phyloP scores from a whole-genome alignment of 2,113 vertebrate species.

The Anoplopoma fimbria region DNA sequence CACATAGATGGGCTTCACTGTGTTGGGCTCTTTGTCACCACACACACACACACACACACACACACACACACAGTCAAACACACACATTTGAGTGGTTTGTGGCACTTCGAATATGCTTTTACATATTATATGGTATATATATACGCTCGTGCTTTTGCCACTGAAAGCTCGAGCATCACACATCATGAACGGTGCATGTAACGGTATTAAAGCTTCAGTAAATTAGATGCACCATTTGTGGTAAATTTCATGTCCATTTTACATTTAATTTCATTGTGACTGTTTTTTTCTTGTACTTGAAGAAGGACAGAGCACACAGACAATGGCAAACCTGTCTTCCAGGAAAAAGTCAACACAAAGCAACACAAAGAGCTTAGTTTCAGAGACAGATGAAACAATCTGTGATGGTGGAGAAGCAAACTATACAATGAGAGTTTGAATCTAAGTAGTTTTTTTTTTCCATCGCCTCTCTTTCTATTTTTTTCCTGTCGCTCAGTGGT shows the following conservation, averaged over 20 bases:
- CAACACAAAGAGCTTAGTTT: conserved; percentile 36
- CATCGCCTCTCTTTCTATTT: not conserved
- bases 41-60: conserved; percentile 50
- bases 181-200: not conserved
- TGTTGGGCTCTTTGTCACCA: conserved; percentile 58
- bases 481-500: not conserved
- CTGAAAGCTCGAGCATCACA: conserved; percentile 12
- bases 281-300: not conserved
- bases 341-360: no score
- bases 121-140: not conserved
- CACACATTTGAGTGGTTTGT: conserved; percentile 28
- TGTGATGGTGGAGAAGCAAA: not conserved
- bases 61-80: conserved; percentile 40
- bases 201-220: not conserved
- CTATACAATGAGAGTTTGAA: not conserved
- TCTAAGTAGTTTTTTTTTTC: not conserved
- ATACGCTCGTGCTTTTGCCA: conserved; percentile 5
- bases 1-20: conserved; percentile 53
- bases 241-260: conserved; percentile 16
- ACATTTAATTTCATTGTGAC: conserved; percentile 9
- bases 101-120: conserved; percentile 10
- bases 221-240: not conserved
- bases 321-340: not conserved
- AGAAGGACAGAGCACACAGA: conserved; percentile 7
- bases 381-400: not conserved